These are phyloP conservation scores for Bellardia pandia DNA, from an alignment of 2,888 invertebrate genomes.

Conservation along the genomic window DNA sequence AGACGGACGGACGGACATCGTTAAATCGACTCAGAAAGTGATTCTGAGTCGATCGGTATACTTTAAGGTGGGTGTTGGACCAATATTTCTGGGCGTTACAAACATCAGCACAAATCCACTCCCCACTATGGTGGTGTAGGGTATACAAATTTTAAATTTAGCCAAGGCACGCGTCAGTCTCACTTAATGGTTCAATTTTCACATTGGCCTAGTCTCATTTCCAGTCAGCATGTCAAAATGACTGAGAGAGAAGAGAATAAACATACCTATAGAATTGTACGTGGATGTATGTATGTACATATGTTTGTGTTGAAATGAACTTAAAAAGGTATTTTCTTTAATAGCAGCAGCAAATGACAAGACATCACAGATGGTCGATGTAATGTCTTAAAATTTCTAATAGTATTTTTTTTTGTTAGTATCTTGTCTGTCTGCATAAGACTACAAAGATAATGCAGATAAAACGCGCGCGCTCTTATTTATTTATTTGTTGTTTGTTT, in stretches of 20 bases:
- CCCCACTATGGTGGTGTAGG: too few species aligned
- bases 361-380: conserved; percentile 69
- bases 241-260: background rate
- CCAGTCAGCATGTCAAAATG: background rate
- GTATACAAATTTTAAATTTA: conserved; percentile 20
- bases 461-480: conserved; percentile 43
- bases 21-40: too few species aligned
- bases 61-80: too few species aligned
- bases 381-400: conserved; percentile 43
- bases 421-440: background rate
- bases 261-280: background rate
- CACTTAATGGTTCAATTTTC: conserved; percentile 67
- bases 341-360: conserved; percentile 62
- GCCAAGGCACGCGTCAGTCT: conserved; percentile 66
- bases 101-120: too few species aligned
- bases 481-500: conserved; percentile 36
- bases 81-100: too few species aligned
- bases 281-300: background rate
- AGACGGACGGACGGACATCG: too few species aligned
- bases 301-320: conserved; percentile 29
- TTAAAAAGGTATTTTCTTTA: conserved; percentile 42
- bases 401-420: background rate
- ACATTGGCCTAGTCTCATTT: conserved; percentile 49
- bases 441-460: conserved; percentile 2
- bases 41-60: too few species aligned